Percentiles rank a stretch among this genome's conserved stretches.
These are phyloP conservation scores for Melipona bicolor DNA, from an alignment of 2,888 invertebrate genomes.

Conservation along the genomic window DNA sequence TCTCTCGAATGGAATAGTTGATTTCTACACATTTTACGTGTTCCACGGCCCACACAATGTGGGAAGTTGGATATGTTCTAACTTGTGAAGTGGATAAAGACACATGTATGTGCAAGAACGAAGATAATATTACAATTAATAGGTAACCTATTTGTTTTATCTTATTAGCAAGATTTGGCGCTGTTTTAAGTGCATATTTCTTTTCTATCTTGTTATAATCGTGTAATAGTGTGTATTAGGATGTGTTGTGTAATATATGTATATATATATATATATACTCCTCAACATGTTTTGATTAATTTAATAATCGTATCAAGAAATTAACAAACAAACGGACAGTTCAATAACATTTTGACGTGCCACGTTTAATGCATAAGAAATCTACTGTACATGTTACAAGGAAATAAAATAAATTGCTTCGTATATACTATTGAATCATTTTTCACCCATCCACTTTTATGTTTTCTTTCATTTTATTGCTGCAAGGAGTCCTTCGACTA, in stretches of 20 bases:
- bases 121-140: conserved; percentile 26
- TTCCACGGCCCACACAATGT: conserved; percentile 1
- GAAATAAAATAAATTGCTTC: conserved; percentile 6
- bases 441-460: background rate
- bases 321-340: background rate
- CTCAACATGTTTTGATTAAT: conserved; percentile 7
- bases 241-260: background rate
- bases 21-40: conserved; percentile 37
- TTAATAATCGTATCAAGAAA: background rate
- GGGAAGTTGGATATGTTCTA: conserved; percentile 12
- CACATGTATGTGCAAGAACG: background rate
- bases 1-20: conserved; percentile 26
- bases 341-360: no score
- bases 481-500: background rate
- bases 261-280: no score
- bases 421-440: background rate
- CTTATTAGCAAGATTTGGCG: conserved; percentile 10
- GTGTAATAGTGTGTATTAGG: background rate
- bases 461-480: background rate
- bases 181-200: background rate
- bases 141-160: conserved; percentile 33
- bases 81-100: background rate
- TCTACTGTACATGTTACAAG: background rate
- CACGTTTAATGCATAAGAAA: background rate
- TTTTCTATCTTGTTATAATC: conserved; percentile 17